Percentiles rank a stretch among this genome's conserved stretches.
Evolutionary conservation across 2,888 invertebrate species (phyloP).

Genomic region (Ephialtes manifestator): DNA sequence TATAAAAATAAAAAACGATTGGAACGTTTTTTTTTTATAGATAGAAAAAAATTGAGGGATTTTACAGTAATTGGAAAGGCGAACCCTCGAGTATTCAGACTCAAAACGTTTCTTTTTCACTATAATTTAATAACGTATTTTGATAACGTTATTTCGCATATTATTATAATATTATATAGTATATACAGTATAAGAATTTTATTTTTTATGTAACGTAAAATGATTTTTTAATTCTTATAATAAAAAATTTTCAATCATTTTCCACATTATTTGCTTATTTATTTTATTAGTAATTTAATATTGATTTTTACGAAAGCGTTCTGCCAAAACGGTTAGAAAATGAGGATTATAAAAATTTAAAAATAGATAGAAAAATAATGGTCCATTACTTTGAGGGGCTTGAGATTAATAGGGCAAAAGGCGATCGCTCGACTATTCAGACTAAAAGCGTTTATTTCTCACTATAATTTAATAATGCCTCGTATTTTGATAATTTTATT

Average conservation of each 20-base stretch:
- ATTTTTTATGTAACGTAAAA: no score
- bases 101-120: conserved; percentile 81
- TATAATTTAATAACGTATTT: conserved; percentile 80
- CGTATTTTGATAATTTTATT: conserved; percentile 50
- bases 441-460: conserved; percentile 81
- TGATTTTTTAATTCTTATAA: background rate
- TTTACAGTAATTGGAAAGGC: no score
- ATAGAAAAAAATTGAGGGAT: no score
- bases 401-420: no score
- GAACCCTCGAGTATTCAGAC: conserved; percentile 74
- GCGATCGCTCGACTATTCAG: conserved; percentile 74
- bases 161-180: no score
- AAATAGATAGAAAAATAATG: no score
- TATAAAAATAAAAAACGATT: no score
- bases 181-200: no score
- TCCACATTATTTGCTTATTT: background rate
- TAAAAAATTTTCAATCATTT: background rate
- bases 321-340: no score
- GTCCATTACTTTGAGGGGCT: no score
- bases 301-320: background rate
- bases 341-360: no score
- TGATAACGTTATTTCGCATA: background rate
- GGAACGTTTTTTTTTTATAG: no score
- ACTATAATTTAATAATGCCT: conserved; percentile 80
- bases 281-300: background rate